Percentiles rank a stretch among this genome's conserved stretches.
phyloP scores from a whole-genome alignment of 2,888 invertebrate genomes.

The Xanthorhoe designata region DNA sequence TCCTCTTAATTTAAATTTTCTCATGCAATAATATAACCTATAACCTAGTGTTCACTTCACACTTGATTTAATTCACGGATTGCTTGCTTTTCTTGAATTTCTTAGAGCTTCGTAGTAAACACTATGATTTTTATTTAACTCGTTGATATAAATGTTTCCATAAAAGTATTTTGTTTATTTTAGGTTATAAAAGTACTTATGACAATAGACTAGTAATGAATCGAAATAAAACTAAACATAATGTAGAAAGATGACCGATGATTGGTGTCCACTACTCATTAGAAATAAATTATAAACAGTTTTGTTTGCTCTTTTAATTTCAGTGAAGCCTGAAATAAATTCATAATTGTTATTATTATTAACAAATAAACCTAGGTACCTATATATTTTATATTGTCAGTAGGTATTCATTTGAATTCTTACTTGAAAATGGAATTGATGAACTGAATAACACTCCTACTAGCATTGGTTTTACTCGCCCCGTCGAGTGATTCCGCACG shows the following conservation, averaged over 20 bases:
- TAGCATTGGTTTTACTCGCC: constrained; percentile 1
- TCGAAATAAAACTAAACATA: neutral
- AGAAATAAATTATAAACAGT: neutral
- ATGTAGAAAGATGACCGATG: neutral
- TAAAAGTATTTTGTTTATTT: neutral
- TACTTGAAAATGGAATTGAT: constrained; percentile 4
- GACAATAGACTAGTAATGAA: neutral
- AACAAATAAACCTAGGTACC: neutral
- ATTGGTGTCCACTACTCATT: neutral
- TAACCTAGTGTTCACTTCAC: too few relatives aligned
- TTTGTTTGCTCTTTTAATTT: neutral
- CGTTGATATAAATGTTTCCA: neutral
- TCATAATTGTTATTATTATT: neutral
- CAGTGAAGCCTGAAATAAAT: neutral
- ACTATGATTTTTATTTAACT: neutral
- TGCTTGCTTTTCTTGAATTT: neutral
- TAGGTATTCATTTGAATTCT: neutral
- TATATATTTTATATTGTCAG: neutral
- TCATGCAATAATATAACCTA: constrained; percentile 15
- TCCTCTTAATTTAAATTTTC: neutral
- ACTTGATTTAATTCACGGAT: too few relatives aligned
- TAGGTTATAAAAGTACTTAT: neutral
- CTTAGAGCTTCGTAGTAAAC: constrained; percentile 3
- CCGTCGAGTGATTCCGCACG: neutral
- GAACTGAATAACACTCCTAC: constrained; percentile 3